Evolutionary conservation across 2,888 invertebrate species (phyloP).

Genomic region (Agrochola circellaris): DNA sequence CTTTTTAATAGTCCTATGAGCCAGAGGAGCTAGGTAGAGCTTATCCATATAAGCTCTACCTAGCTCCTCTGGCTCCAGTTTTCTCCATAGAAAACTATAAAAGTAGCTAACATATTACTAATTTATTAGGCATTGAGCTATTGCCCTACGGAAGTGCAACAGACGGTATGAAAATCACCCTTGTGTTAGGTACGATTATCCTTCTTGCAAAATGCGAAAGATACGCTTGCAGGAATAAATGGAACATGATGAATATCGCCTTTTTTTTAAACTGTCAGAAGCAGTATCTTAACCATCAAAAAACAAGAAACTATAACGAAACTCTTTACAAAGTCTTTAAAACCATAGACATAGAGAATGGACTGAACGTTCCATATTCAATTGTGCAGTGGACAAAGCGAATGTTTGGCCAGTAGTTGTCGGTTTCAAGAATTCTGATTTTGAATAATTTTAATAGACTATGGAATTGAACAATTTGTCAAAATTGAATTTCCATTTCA

Average conservation of each 20-base stretch:
- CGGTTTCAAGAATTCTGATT: no score
- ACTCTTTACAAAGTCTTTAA: background rate
- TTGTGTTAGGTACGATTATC: background rate
- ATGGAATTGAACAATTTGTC: no score
- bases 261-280: background rate
- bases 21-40: background rate
- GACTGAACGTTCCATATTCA: no score
- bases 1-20: background rate
- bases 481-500: no score
- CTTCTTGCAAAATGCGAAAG: background rate
- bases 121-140: background rate
- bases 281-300: no score
- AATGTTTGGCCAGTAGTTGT: no score
- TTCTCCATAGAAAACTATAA: background rate
- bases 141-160: constrained; percentile 4
- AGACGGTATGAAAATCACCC: constrained; percentile 4
- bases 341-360: no score
- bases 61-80: no score
- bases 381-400: no score
- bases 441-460: no score
- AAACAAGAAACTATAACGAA: background rate
- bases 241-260: background rate
- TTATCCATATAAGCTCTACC: no score
- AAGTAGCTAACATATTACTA: background rate
- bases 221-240: background rate